Conservation (phyloP, 2,797 vertebrate species). For the Rhincodon typus region DNA sequence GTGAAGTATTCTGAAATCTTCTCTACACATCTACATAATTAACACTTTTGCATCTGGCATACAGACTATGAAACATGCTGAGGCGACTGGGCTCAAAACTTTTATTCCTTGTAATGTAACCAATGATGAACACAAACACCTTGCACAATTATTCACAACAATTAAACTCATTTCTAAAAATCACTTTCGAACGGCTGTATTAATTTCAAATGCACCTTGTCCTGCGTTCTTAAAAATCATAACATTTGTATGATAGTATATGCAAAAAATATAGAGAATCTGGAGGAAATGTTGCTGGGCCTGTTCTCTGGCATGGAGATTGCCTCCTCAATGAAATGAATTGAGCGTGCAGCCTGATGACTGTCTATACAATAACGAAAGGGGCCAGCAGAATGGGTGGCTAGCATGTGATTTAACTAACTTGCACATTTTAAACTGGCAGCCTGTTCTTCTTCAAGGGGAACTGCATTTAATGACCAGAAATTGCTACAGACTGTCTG, state of each 20-base stretch:
- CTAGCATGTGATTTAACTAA: neutral
- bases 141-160: constrained; percentile 8
- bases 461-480: neutral
- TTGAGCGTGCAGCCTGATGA: neutral
- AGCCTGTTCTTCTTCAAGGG: neutral
- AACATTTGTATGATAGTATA: neutral
- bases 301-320: neutral
- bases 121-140: neutral
- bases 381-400: neutral
- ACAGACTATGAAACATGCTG: constrained; percentile 8
- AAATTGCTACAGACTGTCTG: neutral
- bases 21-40: constrained; percentile 14
- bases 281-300: neutral
- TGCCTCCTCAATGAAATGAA: neutral
- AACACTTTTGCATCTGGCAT: neutral
- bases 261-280: neutral
- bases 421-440: neutral
- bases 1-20: constrained; percentile 4
- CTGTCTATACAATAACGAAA: too few species aligned
- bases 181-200: neutral
- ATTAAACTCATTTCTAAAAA: constrained; percentile 24
- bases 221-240: neutral
- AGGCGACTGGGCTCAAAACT: neutral
- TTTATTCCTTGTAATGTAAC: neutral
- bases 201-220: neutral